Evolutionary conservation across 1,140 invertebrate species (phyloP).

Genomic region (Drosophila pseudoobscura): DNA sequence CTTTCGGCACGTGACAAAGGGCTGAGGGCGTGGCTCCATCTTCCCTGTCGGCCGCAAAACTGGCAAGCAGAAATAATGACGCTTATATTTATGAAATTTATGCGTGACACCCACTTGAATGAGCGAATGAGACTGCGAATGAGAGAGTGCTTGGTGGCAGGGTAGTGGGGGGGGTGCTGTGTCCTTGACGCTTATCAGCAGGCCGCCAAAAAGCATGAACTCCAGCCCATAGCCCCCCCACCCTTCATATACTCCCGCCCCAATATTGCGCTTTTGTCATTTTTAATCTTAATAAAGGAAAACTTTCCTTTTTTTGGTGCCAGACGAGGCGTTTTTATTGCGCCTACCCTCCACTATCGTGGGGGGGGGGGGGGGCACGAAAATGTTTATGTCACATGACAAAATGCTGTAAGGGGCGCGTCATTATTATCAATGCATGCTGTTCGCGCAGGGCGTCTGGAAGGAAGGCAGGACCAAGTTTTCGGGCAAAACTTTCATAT

Average conservation of each 20-base stretch:
- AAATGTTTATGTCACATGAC: constrained; percentile 64
- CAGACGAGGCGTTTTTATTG: constrained; percentile 64
- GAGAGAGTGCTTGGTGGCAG: constrained; percentile 13
- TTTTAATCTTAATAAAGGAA: constrained; percentile 81
- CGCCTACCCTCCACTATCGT: constrained; percentile 12
- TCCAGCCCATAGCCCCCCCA: constrained; percentile 5
- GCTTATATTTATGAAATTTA: constrained; percentile 82
- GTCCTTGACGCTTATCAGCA: constrained; percentile 67
- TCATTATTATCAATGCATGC: constrained; percentile 66
- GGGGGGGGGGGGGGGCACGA: neutral
- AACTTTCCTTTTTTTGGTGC: constrained; percentile 34
- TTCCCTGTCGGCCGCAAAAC: constrained; percentile 61
- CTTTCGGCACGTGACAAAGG: constrained; percentile 76
- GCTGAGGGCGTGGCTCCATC: constrained; percentile 37
- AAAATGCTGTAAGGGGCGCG: constrained; percentile 30
- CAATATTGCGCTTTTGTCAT: constrained; percentile 63
- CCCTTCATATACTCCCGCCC: neutral
- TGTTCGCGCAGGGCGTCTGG: neutral
- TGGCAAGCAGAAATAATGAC: constrained; percentile 73
- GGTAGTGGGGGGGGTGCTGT: constrained; percentile 4
- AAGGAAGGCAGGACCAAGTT: constrained; percentile 17
- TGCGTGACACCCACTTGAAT: constrained; percentile 78
- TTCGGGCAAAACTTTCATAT: constrained; percentile 41
- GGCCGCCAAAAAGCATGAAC: constrained; percentile 54
- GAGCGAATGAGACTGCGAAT: constrained; percentile 35